Conservation (phyloP, 2,113 vertebrate species). For the Elephantulus edwardii region DNA sequence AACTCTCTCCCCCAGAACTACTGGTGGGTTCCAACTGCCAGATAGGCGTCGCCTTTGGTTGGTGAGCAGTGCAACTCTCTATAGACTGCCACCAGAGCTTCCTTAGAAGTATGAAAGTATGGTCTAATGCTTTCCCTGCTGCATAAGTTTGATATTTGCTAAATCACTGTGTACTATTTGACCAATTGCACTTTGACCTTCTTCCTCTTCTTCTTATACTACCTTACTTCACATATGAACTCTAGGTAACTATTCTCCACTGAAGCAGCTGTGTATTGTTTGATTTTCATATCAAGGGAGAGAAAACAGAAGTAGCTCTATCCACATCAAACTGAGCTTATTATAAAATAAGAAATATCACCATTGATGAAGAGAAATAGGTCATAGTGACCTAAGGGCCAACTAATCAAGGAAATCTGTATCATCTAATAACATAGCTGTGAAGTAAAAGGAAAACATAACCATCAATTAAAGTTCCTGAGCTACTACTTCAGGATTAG, state of each 20-base stretch:
- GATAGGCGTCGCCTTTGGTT: too few relatives aligned
- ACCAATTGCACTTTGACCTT: neutral
- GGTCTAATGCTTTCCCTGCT: neutral
- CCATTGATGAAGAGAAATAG: neutral
- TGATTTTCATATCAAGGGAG: neutral
- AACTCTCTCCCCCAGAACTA: too few relatives aligned
- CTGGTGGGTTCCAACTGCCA: too few relatives aligned
- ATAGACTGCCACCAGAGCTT: too few relatives aligned
- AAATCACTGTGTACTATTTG: neutral
- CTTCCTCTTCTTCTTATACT: neutral
- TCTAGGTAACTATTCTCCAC: neutral
- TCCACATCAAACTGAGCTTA: neutral
- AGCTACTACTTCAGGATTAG: too few relatives aligned
- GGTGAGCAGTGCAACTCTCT: too few relatives aligned
- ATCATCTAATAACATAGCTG: neutral
- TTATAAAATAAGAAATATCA: neutral
- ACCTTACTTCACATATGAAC: neutral
- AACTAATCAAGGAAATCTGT: neutral
- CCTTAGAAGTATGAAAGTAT: neutral
- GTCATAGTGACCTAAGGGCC: neutral
- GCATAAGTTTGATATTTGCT: too few relatives aligned
- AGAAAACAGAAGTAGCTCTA: neutral
- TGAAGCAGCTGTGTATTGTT: neutral
- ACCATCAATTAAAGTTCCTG: too few relatives aligned
- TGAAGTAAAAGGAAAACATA: neutral